Percentiles rank a stretch among this genome's conserved stretches.
phyloP scores from a whole-genome alignment of 37 sponge, comb jelly and placozoan genomes.

The Dysidea cf. avara region DNA sequence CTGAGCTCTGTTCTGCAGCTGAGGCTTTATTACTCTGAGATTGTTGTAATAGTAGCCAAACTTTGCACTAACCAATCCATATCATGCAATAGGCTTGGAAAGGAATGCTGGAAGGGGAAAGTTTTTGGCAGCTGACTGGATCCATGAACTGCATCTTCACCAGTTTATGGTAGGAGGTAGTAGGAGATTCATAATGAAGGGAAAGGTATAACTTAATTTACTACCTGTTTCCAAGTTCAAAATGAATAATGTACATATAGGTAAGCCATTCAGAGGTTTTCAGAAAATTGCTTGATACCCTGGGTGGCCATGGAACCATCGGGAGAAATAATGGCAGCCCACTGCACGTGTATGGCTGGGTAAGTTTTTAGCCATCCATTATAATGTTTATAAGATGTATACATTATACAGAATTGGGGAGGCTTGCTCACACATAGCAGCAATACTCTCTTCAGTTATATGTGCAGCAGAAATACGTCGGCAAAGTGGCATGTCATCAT shows the following conservation, averaged over 20 bases:
- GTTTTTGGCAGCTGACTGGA: conserved; percentile 6
- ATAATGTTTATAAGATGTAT: too few species aligned
- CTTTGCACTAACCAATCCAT: not conserved
- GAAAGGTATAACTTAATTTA: not conserved
- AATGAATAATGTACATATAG: not conserved
- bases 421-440: too few species aligned
- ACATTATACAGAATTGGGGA: too few species aligned
- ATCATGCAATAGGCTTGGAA: conserved; percentile 1
- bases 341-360: conserved; percentile 29
- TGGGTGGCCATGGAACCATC: conserved; percentile 1
- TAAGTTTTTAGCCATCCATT: too few species aligned
- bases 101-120: conserved; percentile 11
- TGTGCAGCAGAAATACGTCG: too few species aligned
- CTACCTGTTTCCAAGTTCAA: not conserved
- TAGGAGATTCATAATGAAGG: conserved; percentile 13
- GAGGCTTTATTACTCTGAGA: too few species aligned
- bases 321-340: not conserved
- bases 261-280: not conserved
- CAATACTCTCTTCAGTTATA: too few species aligned
- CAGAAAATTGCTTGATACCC: not conserved
- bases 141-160: conserved; percentile 4
- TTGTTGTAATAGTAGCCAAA: not conserved
- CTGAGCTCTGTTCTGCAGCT: too few species aligned
- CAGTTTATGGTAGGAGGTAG: not conserved
- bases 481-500: too few species aligned